phyloP scores from a whole-genome alignment of 2,888 invertebrate genomes.

The Chaetogeoica ovagalla region DNA sequence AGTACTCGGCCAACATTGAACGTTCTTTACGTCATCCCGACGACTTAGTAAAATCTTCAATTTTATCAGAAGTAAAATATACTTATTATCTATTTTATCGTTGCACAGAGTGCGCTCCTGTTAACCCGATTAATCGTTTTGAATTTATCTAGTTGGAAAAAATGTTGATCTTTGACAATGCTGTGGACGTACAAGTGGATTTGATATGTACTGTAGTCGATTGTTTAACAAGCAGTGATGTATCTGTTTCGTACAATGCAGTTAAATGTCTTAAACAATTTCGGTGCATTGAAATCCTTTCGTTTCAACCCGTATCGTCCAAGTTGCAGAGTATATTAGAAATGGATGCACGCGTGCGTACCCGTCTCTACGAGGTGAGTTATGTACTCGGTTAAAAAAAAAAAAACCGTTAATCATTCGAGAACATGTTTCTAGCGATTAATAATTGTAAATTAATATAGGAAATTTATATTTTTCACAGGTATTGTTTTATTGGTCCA shows the following conservation, averaged over 20 bases:
- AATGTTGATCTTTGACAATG: conserved; percentile 7
- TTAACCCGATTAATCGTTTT: not conserved
- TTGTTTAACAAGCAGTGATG: conserved; percentile 21
- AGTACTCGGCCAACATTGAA: conserved; percentile 29
- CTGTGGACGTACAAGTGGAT: conserved; percentile 28
- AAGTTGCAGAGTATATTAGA: conserved; percentile 8
- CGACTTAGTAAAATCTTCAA: conserved; percentile 33
- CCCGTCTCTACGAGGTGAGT: conserved; percentile 41
- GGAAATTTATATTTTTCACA: not conserved
- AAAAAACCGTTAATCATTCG: not conserved
- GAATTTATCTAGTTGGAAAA: conserved; percentile 35
- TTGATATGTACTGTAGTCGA: conserved; percentile 36
- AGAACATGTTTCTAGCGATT: too few species aligned
- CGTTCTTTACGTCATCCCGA: conserved; percentile 35
- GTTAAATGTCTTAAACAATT: conserved; percentile 46
- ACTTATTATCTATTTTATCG: not conserved
- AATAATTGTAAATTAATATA: too few species aligned
- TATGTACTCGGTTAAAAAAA: not conserved
- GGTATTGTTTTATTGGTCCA: conserved; percentile 43
- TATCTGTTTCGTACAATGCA: conserved; percentile 37
- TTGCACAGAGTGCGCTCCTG: not conserved
- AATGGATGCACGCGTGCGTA: conserved; percentile 26
- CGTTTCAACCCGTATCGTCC: conserved; percentile 7
- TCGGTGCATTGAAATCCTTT: conserved; percentile 25
- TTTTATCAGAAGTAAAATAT: conserved; percentile 23